Conservation (phyloP, 2,888 invertebrate species). For the Gari tellinella region DNA sequence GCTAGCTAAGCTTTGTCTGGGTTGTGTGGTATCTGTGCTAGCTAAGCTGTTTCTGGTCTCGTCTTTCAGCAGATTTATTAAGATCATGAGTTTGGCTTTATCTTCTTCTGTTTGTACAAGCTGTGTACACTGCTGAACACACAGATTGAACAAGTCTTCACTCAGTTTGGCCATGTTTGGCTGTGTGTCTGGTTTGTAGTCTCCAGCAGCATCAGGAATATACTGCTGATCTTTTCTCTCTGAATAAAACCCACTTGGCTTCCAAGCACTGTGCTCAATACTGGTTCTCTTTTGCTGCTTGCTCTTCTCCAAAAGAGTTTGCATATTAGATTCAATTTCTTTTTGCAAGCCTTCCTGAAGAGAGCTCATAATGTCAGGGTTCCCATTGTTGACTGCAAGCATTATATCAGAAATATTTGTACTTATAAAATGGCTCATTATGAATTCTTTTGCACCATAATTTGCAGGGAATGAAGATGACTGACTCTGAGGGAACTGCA, state of each 20-base stretch:
- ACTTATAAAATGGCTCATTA: no score
- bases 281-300: neutral
- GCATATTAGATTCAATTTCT: constrained; percentile 1
- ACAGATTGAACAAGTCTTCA: constrained; percentile 37
- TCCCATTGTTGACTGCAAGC: constrained; percentile 13
- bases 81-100: constrained; percentile 21
- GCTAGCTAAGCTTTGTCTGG: constrained; percentile 4
- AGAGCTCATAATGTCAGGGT: constrained; percentile 3
- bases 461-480: no score
- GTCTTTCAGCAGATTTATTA: constrained; percentile 31
- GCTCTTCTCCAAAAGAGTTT: neutral
- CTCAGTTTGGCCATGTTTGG: constrained; percentile 18
- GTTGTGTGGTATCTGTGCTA: constrained; percentile 31
- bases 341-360: constrained; percentile 16
- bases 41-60: constrained; percentile 23
- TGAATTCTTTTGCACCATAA: no score
- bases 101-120: constrained; percentile 50
- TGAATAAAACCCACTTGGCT: neutral
- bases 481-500: neutral
- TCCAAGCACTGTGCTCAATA: neutral
- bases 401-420: constrained; percentile 4
- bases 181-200: constrained; percentile 1
- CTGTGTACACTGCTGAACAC: constrained; percentile 48
- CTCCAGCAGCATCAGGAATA: no score
- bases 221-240: neutral